Evolutionary conservation across 2,797 vertebrate genomes (phyloP).

Genomic region (Pseudochirops cupreus): DNA sequence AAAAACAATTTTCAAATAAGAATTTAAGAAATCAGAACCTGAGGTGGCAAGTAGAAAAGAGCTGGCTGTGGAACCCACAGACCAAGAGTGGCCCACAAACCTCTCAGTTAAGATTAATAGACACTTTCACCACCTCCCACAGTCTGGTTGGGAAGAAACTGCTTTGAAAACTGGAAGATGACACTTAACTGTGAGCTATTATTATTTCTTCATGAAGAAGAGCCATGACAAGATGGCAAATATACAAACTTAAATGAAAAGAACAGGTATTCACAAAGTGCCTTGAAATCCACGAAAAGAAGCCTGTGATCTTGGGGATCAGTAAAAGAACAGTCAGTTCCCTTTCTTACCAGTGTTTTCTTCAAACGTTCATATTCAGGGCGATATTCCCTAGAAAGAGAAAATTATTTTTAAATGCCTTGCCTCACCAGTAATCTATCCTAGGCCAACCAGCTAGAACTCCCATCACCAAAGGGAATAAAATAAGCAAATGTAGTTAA

Average conservation of each 20-base stretch:
- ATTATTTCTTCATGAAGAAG: conserved; percentile 9
- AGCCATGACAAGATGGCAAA: conserved; percentile 11
- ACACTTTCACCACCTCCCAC: not conserved
- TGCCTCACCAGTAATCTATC: not conserved
- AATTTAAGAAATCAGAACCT: not conserved
- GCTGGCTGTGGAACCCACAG: not conserved
- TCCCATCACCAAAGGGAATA: not conserved
- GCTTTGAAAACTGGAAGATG: not conserved
- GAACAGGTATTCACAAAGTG: conserved; percentile 28
- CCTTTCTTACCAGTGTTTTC: conserved; percentile 88
- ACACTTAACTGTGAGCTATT: not conserved
- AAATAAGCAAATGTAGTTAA: not conserved
- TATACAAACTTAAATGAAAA: conserved; percentile 49
- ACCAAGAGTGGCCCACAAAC: not conserved
- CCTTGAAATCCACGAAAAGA: not conserved
- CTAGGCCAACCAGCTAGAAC: not conserved
- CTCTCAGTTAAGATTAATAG: not conserved
- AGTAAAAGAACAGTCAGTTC: conserved; percentile 35
- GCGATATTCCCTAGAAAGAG: conserved; percentile 91
- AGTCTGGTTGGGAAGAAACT: not conserved
- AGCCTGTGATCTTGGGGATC: not conserved
- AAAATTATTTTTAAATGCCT: conserved; percentile 61
- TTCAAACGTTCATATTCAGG: conserved; percentile 94
- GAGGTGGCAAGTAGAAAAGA: not conserved
- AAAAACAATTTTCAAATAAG: not conserved